Base-by-base conservation (phyloP, 2,797 vertebrate species). In the Clarias pachynema region DNA sequence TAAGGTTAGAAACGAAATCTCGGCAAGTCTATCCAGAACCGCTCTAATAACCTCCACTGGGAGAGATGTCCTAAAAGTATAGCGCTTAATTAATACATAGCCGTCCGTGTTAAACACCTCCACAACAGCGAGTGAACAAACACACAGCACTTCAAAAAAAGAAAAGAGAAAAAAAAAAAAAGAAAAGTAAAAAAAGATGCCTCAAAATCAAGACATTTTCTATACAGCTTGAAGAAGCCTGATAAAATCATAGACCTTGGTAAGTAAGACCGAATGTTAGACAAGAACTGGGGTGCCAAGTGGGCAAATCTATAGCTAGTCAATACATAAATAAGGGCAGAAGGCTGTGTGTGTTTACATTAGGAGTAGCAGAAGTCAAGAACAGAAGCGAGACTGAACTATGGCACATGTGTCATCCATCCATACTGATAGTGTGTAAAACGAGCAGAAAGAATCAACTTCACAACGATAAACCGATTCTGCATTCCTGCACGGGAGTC, bases 311-410 rank as follows among this genome's bases (percentile, higher is more conserved):
- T 59, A 89, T 88, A 56, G 56, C 24, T 20, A 53, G 86, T 89
- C 84, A 82, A 90, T 89, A 87, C 81, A 86, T 81, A 86, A 84
- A 89, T 88, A 89, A 88, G 85, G 82, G 75, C 66, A 84, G 65
- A 79, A 74, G 75, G 85, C 65, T 80, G 75, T 79, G 80, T 31
- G 84, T 78, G 69, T 88, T 87, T 85, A 91, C 77, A 86, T 73
- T 86, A 79, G 83, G 80, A 86, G 84, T 56, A 79, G 62, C 70
- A 79, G 62, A 56, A 86, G 83, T 73, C 80, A 70, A 81, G 83
- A 81, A 79, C 66, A 29, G 66, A 56, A 84, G 80, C 44, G 49
- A 79, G 80, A 79, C 75, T 68, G 81, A 86, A 84, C 53, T 29
- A 18, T 65, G 40, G 72, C 74, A 79, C 69, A 86, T 37, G 44